Evolutionary conservation across 2,113 vertebrate genomes (phyloP).

Genomic region (Channa maculata): DNA sequence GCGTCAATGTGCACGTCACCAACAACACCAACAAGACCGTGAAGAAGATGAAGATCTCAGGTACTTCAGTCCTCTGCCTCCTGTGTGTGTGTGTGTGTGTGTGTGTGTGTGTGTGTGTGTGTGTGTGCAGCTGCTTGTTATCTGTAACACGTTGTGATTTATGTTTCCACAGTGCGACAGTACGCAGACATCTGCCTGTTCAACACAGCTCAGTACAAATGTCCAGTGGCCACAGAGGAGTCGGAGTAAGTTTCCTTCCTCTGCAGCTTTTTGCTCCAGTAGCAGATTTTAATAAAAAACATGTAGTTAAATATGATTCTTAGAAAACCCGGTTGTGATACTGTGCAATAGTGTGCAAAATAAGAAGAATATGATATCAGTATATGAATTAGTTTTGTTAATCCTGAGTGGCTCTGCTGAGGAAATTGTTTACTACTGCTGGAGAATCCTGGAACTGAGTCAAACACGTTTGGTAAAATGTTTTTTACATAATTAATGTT

Average conservation of each 20-base stretch:
- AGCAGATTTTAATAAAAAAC: too few relatives aligned
- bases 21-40: constrained; percentile 99
- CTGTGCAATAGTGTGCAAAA: too few relatives aligned
- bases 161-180: constrained; percentile 88
- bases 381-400: too few relatives aligned
- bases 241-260: constrained; percentile 86
- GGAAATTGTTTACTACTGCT: too few relatives aligned
- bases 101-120: background rate
- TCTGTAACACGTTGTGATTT: background rate
- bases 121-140: background rate
- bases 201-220: constrained; percentile 99
- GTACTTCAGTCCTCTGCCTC: constrained; percentile 56
- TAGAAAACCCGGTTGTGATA: too few relatives aligned
- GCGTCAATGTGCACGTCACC: constrained; percentile 95
- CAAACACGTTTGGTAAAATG: too few relatives aligned
- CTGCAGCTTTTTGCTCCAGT: too few relatives aligned
- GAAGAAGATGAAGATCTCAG: constrained; percentile 98
- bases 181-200: constrained; percentile 98
- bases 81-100: background rate
- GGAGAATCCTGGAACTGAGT: too few relatives aligned
- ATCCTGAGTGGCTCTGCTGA: too few relatives aligned
- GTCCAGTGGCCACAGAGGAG: constrained; percentile 93
- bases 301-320: too few relatives aligned
- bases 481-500: too few relatives aligned
- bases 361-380: too few relatives aligned